These are phyloP conservation scores for Cynocephalus volans DNA, from an alignment of 2,113 vertebrate genomes.

Conservation along the genomic window DNA sequence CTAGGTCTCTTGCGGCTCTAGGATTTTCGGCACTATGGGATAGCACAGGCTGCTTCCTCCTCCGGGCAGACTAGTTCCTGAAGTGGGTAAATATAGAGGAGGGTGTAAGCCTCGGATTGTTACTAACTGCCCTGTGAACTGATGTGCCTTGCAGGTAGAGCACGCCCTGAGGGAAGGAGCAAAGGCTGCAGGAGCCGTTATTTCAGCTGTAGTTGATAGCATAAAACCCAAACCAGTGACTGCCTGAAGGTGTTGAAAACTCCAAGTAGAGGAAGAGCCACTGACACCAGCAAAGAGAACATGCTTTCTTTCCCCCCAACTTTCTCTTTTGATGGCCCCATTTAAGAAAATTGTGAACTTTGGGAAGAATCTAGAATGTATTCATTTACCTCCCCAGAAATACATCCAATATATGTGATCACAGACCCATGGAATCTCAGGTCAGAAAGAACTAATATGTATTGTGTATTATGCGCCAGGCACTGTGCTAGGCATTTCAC, in stretches of 20 bases:
- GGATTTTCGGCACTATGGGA: neutral
- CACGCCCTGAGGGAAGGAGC: conserved; percentile 59
- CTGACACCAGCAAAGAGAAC: rapidly evolving
- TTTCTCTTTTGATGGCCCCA: neutral
- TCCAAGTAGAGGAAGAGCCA: neutral
- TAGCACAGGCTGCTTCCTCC: neutral
- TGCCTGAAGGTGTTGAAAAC: neutral
- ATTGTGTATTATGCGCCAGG: neutral
- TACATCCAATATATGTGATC: neutral
- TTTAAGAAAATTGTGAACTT: conserved; percentile 57
- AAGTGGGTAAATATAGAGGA: neutral
- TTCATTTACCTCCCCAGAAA: conserved; percentile 14
- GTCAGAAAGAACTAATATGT: neutral
- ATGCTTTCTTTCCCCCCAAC: neutral
- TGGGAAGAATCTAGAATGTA: conserved; percentile 61
- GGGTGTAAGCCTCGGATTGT: neutral
- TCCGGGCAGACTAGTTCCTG: neutral
- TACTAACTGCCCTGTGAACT: neutral
- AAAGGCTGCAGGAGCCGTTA: neutral
- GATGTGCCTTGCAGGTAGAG: conserved; percentile 75
- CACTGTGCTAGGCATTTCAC: too few species aligned
- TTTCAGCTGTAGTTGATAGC: conserved; percentile 53
- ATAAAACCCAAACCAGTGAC: conserved; percentile 48
- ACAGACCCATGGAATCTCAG: neutral
- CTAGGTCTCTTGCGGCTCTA: neutral